Percentiles rank a stretch among this genome's conserved stretches.
Evolutionary conservation across 2,888 invertebrate genomes (phyloP).

Genomic region (Fragum fragum): DNA sequence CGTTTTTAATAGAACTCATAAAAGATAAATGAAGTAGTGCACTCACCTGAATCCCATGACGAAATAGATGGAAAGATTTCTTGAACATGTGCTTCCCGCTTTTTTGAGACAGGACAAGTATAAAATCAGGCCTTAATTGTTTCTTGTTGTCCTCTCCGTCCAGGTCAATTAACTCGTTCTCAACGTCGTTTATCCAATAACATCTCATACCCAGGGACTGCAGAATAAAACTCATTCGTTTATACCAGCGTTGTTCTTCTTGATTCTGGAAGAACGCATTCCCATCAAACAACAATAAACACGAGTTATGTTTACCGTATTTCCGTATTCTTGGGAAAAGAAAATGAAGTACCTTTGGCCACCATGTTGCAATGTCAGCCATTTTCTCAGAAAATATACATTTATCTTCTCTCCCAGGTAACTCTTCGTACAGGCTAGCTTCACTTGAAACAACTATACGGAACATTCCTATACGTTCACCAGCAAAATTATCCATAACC

Average conservation of each 20-base stretch:
- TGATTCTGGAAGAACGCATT: neutral
- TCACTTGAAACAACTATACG: neutral
- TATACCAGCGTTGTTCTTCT: neutral
- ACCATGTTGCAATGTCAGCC: conserved; percentile 16
- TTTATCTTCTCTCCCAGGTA: neutral
- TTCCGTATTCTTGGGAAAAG: conserved; percentile 2
- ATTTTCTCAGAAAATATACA: neutral
- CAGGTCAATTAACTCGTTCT: neutral
- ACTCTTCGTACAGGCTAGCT: neutral
- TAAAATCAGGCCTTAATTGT: neutral
- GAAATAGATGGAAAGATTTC: neutral
- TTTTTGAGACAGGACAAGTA: neutral
- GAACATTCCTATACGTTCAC: neutral
- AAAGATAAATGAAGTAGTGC: too few species aligned
- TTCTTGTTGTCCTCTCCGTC: neutral
- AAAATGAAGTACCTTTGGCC: conserved; percentile 15
- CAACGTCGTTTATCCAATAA: neutral
- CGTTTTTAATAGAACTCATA: too few species aligned
- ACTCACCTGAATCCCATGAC: neutral
- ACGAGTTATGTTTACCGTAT: neutral
- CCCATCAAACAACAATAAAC: conserved; percentile 7
- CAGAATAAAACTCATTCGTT: neutral
- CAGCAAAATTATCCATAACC: neutral
- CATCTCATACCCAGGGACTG: neutral
- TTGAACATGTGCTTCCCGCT: neutral